Conservation (phyloP, 92 coral and sea anemone species). For the Blastomussa wellsi region DNA sequence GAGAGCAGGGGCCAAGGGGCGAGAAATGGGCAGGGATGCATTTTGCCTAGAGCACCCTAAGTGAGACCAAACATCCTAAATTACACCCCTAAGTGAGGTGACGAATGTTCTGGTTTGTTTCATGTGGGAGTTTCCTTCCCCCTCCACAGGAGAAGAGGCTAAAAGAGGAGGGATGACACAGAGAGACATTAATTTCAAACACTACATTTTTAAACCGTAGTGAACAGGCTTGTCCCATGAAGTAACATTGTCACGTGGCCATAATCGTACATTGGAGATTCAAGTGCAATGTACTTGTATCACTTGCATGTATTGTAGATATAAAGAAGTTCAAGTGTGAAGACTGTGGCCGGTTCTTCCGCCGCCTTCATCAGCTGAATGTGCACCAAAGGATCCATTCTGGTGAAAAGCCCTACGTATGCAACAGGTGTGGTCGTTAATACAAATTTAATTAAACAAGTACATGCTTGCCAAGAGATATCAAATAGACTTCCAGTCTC, state of each 20-base stretch:
- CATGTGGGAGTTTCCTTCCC: too few relatives aligned
- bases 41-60: too few relatives aligned
- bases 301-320: constrained; percentile 59
- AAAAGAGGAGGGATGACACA: too few relatives aligned
- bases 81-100: too few relatives aligned
- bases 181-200: not conserved
- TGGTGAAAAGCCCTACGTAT: constrained; percentile 97
- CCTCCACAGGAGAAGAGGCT: too few relatives aligned
- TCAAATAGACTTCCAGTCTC: not conserved
- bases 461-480: not conserved
- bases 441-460: not conserved
- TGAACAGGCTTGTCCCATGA: too few relatives aligned
- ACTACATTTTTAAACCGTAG: not conserved
- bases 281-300: not conserved
- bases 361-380: constrained; percentile 96
- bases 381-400: constrained; percentile 98
- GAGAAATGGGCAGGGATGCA: too few relatives aligned
- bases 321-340: constrained; percentile 98
- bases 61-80: too few relatives aligned
- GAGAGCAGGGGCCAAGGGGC: too few relatives aligned
- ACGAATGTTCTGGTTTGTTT: too few relatives aligned
- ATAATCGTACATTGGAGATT: not conserved
- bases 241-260: too few relatives aligned
- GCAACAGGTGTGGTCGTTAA: constrained; percentile 74
- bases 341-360: constrained; percentile 95